A percentile compares a stretch with the other conserved stretches of the same genome.
Conservation (phyloP, 2,113 vertebrate genomes). For the Anoplopoma fimbria region DNA sequence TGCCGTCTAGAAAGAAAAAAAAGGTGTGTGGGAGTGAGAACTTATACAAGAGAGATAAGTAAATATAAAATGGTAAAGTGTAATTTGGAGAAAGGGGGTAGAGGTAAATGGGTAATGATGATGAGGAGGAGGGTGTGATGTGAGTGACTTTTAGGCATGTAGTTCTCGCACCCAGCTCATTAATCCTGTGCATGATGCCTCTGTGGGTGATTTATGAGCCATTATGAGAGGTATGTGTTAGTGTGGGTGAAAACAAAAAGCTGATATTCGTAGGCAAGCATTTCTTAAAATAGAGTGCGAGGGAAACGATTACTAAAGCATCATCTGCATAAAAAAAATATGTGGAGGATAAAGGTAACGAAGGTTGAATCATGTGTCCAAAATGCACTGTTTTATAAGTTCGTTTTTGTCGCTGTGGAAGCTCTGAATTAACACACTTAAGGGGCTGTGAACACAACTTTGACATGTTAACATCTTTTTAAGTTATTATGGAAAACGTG, state of each 20-base stretch:
- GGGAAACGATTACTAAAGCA: conserved; percentile 8
- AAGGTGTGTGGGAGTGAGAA: not conserved
- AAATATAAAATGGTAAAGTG: conserved; percentile 27
- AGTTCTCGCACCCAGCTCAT: conserved; percentile 38
- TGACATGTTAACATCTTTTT: not conserved
- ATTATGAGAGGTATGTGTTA: conserved; percentile 25
- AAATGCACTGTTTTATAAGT: not conserved
- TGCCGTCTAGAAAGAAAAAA: not conserved
- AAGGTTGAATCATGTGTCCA: too few species aligned
- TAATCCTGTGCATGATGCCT: conserved; percentile 42
- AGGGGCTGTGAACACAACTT: not conserved
- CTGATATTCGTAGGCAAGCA: not conserved
- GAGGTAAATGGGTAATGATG: conserved; percentile 25
- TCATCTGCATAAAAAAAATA: conserved; percentile 19
- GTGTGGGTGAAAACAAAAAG: conserved; percentile 17
- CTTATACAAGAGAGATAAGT: conserved; percentile 25
- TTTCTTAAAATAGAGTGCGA: conserved; percentile 8
- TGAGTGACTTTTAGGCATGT: conserved; percentile 48
- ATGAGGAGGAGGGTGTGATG: conserved; percentile 29
- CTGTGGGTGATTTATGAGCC: conserved; percentile 60
- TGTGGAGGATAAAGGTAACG: not conserved
- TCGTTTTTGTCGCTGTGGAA: not conserved
- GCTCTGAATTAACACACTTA: not conserved
- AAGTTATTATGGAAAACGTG: not conserved
- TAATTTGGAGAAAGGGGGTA: conserved; percentile 3